phyloP scores from a whole-genome alignment of 2,888 invertebrate genomes.

The Lasioglossum oenotherae region DNA sequence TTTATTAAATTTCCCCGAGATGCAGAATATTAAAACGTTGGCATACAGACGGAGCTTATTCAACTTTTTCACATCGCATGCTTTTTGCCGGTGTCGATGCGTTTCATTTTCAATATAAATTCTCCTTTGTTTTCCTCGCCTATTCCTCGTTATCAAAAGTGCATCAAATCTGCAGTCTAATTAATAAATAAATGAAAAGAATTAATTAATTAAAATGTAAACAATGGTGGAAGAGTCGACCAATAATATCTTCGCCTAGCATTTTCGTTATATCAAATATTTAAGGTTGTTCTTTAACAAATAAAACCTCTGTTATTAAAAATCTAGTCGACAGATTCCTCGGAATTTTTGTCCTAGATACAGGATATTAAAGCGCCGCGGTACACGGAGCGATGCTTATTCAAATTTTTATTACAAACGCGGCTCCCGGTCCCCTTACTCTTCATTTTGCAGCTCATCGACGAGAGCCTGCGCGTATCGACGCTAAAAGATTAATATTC shows the following conservation, averaged over 20 bases:
- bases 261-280: neutral
- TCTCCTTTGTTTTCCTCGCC: neutral
- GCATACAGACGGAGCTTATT: neutral
- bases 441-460: neutral
- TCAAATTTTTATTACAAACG: conserved; percentile 31
- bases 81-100: neutral
- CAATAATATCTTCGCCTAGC: no score
- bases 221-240: no score
- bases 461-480: neutral
- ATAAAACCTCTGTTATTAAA: neutral
- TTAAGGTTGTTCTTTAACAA: neutral
- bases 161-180: no score
- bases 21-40: neutral
- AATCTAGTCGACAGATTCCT: neutral
- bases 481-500: conserved; percentile 42
- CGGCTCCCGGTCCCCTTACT: neutral
- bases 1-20: neutral
- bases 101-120: neutral
- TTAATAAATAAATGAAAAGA: no score
- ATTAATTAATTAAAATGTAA: no score
- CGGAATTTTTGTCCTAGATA: neutral
- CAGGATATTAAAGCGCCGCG: neutral
- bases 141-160: no score
- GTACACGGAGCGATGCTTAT: neutral
- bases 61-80: conserved; percentile 13